A percentile compares a stretch with the other conserved stretches of the same genome.
Evolutionary conservation across 1,140 invertebrate species (phyloP).

Genomic region (Ips nitidus): DNA sequence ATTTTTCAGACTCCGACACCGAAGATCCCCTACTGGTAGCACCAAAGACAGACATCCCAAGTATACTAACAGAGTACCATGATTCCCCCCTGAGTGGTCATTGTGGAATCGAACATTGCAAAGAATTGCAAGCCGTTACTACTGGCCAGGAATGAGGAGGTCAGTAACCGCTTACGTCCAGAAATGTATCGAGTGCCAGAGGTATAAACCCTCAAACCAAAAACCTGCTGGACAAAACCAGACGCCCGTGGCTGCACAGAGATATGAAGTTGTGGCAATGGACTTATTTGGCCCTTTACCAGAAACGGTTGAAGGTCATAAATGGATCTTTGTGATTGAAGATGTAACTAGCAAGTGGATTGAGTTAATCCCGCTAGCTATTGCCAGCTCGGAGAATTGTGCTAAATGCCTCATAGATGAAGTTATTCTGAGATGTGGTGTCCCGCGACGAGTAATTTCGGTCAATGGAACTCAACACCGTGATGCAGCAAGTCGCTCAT

Average conservation of each 20-base stretch:
- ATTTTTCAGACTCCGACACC: slow-evolving; percentile 39
- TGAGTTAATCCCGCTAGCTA: slow-evolving; percentile 32
- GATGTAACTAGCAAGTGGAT: slow-evolving; percentile 36
- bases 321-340: slow-evolving; percentile 43
- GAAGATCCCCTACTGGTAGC: slow-evolving; percentile 43
- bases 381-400: slow-evolving; percentile 45
- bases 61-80: slow-evolving; percentile 40
- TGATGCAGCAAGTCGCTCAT: slow-evolving; percentile 30
- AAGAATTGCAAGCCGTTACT: slow-evolving; percentile 40
- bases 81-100: slow-evolving; percentile 43
- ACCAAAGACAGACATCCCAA: slow-evolving; percentile 24
- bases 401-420: slow-evolving; percentile 46
- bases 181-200: slow-evolving; percentile 32
- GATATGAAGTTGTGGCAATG: slow-evolving; percentile 39
- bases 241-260: slow-evolving; percentile 23
- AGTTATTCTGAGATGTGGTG: slow-evolving; percentile 49
- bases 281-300: slow-evolving; percentile 43
- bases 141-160: slow-evolving; percentile 44
- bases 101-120: slow-evolving; percentile 42
- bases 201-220: slow-evolving; percentile 38
- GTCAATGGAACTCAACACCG: slow-evolving; percentile 52
- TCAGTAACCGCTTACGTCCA: slow-evolving; percentile 39
- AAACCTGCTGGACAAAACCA: slow-evolving; percentile 39
- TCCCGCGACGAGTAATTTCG: slow-evolving; percentile 44
- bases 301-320: slow-evolving; percentile 9